Evolutionary conservation across 2,888 invertebrate genomes (phyloP), one percentile per base, ranked within the genome.

Genomic region (Ligdia adustata): DNA sequence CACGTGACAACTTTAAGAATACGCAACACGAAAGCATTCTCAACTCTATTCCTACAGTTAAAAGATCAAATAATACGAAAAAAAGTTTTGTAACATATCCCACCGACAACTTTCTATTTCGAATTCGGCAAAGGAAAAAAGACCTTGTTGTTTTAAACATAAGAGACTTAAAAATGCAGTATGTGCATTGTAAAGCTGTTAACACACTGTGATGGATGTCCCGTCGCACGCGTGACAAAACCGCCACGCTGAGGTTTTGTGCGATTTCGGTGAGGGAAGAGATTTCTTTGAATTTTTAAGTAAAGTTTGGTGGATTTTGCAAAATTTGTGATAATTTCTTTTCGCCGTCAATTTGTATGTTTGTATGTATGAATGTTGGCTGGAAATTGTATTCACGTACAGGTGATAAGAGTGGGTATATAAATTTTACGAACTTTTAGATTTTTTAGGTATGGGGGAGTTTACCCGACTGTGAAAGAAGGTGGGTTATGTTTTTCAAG

Each of bases 141-240:
- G 31, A 18, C 49, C 57, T 39, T 73, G 64, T 5, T 43, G 0
- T 0, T 0, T 2, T 4, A 0, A 1, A 0, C 0, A 16, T 69
- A 71, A 53, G 59, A 55, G 34, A 7, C 0, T 2, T 11, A 52
- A 63, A 54, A 38, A 44, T 35, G 50, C 9, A 48, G 1, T 1
- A 2, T 7, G 33, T 41, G 34, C 0, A 52, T 69, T 58, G 73
- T 72, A 60, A 62, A 50, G 55, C 62, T 72, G 75, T 80, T 76
- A 76, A 75, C 82, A 79, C 75, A 73, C 75, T 55, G 76, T 88
- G 88, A 89, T 88, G 75, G 82, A 89, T 88, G 69, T 79, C 65
- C 70, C 62, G 77, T 76, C 75, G 60, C 76, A 81, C 79, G 82
- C 81, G 81, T 86, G 86, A 80, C 82, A 69, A 65, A 66, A 63